Conservation (phyloP, 1,140 invertebrate genomes). For the Polypedilum pembai region DNA sequence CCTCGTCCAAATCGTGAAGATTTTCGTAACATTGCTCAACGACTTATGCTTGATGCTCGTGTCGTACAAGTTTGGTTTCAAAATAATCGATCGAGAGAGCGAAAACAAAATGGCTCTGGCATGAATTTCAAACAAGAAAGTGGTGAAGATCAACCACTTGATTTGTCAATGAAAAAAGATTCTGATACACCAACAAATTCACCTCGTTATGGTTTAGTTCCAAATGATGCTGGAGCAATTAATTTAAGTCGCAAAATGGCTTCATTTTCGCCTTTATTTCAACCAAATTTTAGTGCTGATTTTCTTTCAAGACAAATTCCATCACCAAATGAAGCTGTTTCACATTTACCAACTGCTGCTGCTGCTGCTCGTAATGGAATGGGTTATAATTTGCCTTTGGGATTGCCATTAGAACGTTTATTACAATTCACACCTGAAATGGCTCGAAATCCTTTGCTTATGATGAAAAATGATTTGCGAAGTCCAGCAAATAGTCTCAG, state of each 20-base stretch:
- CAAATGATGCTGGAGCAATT: slow-evolving; percentile 51
- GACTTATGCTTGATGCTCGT: slow-evolving; percentile 80
- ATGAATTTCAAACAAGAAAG: slow-evolving; percentile 32
- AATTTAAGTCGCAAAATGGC: slow-evolving; percentile 63
- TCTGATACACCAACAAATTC: slow-evolving; percentile 54
- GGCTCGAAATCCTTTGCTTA: slow-evolving; percentile 48
- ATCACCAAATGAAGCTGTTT: slow-evolving; percentile 46
- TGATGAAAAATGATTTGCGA: slow-evolving; percentile 42
- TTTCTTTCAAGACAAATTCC: slow-evolving; percentile 42
- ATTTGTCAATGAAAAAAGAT: slow-evolving; percentile 74
- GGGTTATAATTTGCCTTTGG: slow-evolving; percentile 35
- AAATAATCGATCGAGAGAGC: slow-evolving; percentile 88
- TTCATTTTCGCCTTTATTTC: slow-evolving; percentile 47
- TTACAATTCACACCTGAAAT: slow-evolving; percentile 53
- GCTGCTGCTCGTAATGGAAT: slow-evolving; percentile 32
- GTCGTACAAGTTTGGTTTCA: slow-evolving; percentile 99
- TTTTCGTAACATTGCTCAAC: slow-evolving; percentile 78
- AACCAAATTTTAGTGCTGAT: slow-evolving; percentile 25
- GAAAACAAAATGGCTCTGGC: slow-evolving; percentile 51
- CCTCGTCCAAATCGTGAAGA: slow-evolving; percentile 89
- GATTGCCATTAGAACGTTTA: slow-evolving; percentile 54
- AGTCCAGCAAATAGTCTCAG: slow-evolving; percentile 50
- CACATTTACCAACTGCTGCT: slow-evolving; percentile 32
- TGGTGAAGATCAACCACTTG: slow-evolving; percentile 71
- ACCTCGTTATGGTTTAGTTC: slow-evolving; percentile 47